Evolutionary conservation across 2,113 vertebrate genomes (phyloP), one percentile per base, ranked within the genome.

Genomic region (Tonatia bakeri): DNA sequence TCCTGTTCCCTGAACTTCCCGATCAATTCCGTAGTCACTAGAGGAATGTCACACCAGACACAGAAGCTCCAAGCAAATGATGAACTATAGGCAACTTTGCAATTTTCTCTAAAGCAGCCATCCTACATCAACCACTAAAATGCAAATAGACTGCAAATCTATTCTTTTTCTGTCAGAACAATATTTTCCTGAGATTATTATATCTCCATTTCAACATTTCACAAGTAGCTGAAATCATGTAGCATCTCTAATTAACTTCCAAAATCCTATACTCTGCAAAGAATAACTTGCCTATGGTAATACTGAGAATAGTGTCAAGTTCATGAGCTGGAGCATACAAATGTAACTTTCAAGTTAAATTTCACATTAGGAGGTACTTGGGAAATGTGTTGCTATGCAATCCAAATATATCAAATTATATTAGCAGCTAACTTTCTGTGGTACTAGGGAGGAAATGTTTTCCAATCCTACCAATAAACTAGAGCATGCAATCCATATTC

Each of bases 181-280:
- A 43, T 7, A 38, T 70, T 94, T 93, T 95, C 38, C 59, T 72
- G n/a, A 86, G 19, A 94, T 77, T 93, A 59, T 40, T 28, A 56
- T 82, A 65, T 85, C 79, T 96, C 38, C 43, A 85, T 38, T 91
- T 94, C 72, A 95, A 87, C 76, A 83, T 87, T 96, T 90, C 69
- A 87, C 67, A 75, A 94, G 85, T 61, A 87, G 40, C 69, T 87
- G 69, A 94, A 87, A 95, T 95, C 81, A 76, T 91, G 50, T 67
- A 85, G 77, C 64, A 96, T 94, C 50, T 91, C 95, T 93, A 92
- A 97, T 90, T 94, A 92, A 90, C 81, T 95, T 72, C 64, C 36
- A 87, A 95, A 95, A 87, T 75, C 76, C 56, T 31, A 64, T 77
- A 65, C 15, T 36, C 76, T 65, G 17, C 14, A 76, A 76, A 91